Conservation (phyloP, 53 echinoderm and acorn worm species). For the Echinometra lucunter region DNA sequence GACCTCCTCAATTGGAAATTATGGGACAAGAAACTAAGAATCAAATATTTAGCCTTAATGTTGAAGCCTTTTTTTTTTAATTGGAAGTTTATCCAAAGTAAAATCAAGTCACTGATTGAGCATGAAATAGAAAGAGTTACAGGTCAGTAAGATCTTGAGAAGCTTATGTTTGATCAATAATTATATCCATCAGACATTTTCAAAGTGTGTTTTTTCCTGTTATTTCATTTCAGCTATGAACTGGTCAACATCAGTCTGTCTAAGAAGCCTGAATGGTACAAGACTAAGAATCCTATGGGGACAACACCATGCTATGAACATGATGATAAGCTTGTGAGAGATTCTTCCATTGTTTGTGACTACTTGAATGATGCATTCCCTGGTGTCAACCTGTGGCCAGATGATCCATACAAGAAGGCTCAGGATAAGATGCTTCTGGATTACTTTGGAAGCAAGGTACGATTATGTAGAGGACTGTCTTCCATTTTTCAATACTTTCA, state of each 20-base stretch:
- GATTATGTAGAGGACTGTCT: background rate
- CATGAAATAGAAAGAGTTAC: too few relatives aligned
- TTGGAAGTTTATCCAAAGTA: too few relatives aligned
- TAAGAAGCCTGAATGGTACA: slow-evolving; percentile 83
- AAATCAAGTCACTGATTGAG: too few relatives aligned
- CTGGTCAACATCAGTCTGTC: slow-evolving; percentile 78
- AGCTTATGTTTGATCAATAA: too few relatives aligned
- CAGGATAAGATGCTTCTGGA: slow-evolving; percentile 79
- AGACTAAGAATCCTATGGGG: slow-evolving; percentile 80
- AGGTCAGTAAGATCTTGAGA: too few relatives aligned
- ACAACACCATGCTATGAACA: slow-evolving; percentile 80
- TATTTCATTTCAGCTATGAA: slow-evolving; percentile 68
- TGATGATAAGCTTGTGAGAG: slow-evolving; percentile 79
- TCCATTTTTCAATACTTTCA: background rate
- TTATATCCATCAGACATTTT: too few relatives aligned
- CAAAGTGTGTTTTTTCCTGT: background rate
- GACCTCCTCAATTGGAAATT: too few relatives aligned
- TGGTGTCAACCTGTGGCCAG: slow-evolving; percentile 75
- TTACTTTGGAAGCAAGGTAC: slow-evolving; percentile 82
- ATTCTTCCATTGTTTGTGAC: slow-evolving; percentile 81
- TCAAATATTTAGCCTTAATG: too few relatives aligned
- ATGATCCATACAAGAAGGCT: slow-evolving; percentile 82
- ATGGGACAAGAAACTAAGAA: too few relatives aligned
- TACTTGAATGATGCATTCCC: slow-evolving; percentile 74
- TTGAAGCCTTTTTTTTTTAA: too few relatives aligned